Percentiles rank a stretch among this genome's conserved stretches.
Evolutionary conservation across 37 sponge, comb jelly and placozoan species (phyloP).

Genomic region (Beroe ovata): DNA sequence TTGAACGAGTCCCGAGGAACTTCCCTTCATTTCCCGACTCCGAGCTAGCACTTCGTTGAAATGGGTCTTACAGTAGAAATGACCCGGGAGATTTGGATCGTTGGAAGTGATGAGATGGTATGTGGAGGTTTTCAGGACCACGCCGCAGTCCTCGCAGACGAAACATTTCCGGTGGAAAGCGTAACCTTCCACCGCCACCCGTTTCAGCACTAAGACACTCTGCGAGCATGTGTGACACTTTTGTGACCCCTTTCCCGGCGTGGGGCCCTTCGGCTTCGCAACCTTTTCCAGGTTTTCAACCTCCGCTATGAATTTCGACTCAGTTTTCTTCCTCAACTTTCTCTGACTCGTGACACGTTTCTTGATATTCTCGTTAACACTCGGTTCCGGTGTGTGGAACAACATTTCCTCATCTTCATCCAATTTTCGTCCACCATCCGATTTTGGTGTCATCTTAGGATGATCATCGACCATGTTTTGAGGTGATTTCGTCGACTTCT

Average conservation of each 20-base stretch:
- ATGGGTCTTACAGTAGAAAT: conserved; percentile 51
- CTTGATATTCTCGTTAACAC: background rate
- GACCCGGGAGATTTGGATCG: conserved; percentile 6
- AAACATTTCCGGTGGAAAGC: conserved; percentile 63
- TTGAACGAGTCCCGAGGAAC: background rate
- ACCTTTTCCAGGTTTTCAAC: conserved; percentile 23
- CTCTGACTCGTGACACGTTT: conserved; percentile 39
- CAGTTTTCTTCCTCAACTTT: conserved; percentile 64
- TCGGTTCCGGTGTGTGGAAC: background rate
- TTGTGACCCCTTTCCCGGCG: conserved; percentile 43
- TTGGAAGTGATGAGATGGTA: conserved; percentile 52
- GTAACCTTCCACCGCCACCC: conserved; percentile 31
- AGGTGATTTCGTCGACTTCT: background rate
- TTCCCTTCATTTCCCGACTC: conserved; percentile 18
- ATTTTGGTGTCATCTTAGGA: too few species aligned
- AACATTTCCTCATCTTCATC: background rate
- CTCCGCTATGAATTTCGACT: conserved; percentile 36
- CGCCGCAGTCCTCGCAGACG: conserved; percentile 40
- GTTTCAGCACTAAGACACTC: conserved; percentile 19
- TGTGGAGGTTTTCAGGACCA: conserved; percentile 49
- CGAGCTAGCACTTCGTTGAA: background rate
- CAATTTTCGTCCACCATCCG: background rate
- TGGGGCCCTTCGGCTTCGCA: background rate
- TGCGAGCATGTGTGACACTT: conserved; percentile 43
- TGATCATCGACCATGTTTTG: background rate